Evolutionary conservation across 1,140 invertebrate species (phyloP), one percentile per base, ranked within the genome.

Genomic region (Archivesica marissinica): DNA sequence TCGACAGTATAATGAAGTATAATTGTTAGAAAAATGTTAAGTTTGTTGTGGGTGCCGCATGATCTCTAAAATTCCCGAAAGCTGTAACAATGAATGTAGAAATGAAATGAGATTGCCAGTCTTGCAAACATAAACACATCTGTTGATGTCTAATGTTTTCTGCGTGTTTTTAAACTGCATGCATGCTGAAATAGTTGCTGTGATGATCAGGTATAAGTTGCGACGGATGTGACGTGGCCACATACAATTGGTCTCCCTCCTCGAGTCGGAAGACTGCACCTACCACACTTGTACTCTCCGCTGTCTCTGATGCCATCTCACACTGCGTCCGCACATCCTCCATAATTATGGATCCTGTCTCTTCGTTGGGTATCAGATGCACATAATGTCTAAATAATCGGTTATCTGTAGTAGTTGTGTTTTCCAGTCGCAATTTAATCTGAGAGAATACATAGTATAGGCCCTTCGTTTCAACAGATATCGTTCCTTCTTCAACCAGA

Each of bases 111-210:
- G n/a, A n/a, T n/a, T n/a, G n/a, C n/a, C n/a, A n/a, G n/a, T n/a
- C n/a, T n/a, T n/a, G n/a, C n/a, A n/a, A n/a, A n/a, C n/a, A n/a
- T n/a, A n/a, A n/a, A n/a, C n/a, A n/a, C n/a, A n/a, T n/a, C n/a
- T n/a, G n/a, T n/a, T n/a, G n/a, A n/a, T n/a, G n/a, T n/a, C n/a
- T n/a, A n/a, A n/a, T n/a, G n/a, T n/a, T n/a, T n/a, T n/a, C n/a
- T n/a, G n/a, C n/a, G n/a, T n/a, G n/a, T n/a, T n/a, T n/a, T 64
- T 35, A 64, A 3, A 64, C 30, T 4, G 13, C 2, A 25, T 35
- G 30, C 20, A 64, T 64, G 30, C 59, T 64, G n/a, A 64, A 64
- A 64, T 28, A 35, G n/a, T 25, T 64, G 30, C n/a, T 64, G 4
- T 6, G 13, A 17, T 15, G 23, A 6, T 35, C 30, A 64, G 23